Percentiles rank a stretch among this genome's conserved stretches.
Evolutionary conservation across 2,797 vertebrate species (phyloP).

Genomic region (Mormyrus proboscirostris): DNA sequence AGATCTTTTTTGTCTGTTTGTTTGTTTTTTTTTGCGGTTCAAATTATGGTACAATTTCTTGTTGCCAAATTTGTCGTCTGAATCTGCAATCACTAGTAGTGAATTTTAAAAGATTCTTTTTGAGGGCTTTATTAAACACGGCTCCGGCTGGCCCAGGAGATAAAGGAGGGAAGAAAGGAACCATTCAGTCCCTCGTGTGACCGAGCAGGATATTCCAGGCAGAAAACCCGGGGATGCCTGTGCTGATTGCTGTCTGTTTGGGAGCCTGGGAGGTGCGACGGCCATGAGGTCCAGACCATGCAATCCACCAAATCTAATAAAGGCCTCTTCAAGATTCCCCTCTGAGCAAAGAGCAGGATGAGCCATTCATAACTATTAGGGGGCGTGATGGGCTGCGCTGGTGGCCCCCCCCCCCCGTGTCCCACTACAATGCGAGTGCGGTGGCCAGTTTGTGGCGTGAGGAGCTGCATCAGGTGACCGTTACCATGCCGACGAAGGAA

Average conservation of each 20-base stretch:
- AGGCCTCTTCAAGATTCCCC: constrained; percentile 18
- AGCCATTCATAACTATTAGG: neutral
- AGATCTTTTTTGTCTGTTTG: neutral
- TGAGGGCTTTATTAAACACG: neutral
- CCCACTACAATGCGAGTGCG: neutral
- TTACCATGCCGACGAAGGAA: neutral
- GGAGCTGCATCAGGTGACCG: neutral
- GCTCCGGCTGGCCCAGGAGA: neutral
- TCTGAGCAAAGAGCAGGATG: neutral
- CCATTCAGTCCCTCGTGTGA: neutral
- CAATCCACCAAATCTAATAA: constrained; percentile 25
- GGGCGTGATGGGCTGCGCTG: neutral
- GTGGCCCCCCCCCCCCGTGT: no score
- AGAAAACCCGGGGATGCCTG: neutral
- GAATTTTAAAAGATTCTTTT: neutral
- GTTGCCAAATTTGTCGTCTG: neutral
- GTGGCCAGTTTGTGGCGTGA: neutral
- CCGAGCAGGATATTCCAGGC: neutral
- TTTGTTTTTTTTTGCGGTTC: neutral
- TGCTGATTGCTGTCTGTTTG: constrained; percentile 15
- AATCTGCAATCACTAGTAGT: neutral
- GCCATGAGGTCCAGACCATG: neutral
- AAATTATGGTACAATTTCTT: neutral
- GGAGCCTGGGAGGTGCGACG: neutral
- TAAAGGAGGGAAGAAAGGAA: neutral